phyloP scores from a whole-genome alignment of 2,888 invertebrate species.

The Pasiphila rectangulata region DNA sequence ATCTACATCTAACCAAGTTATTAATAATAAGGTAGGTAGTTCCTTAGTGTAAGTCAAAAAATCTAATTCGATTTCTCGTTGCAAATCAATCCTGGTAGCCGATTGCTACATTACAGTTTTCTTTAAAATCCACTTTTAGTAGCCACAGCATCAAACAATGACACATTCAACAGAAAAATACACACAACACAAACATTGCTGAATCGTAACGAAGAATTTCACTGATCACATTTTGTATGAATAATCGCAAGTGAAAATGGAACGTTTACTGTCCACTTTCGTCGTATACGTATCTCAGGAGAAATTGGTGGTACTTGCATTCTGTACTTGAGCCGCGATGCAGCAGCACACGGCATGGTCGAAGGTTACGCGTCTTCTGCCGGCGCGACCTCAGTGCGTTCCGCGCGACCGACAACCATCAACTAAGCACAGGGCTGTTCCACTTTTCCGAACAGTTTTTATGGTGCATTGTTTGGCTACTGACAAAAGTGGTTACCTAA shows the following conservation, averaged over 20 bases:
- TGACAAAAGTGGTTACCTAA: conserved; percentile 54
- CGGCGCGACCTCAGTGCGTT: conserved; percentile 53
- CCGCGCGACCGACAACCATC: conserved; percentile 61
- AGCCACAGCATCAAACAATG: neutral
- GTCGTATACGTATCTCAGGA: conserved; percentile 1
- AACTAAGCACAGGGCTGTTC: conserved; percentile 71
- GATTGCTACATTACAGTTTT: too few species aligned
- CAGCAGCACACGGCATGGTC: conserved; percentile 71
- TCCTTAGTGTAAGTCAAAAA: neutral
- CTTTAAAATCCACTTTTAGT: neutral
- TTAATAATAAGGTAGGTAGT: too few species aligned
- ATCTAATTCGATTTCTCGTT: neutral
- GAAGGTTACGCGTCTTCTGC: conserved; percentile 52
- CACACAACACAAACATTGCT: conserved; percentile 5
- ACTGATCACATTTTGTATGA: neutral
- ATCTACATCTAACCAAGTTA: too few species aligned
- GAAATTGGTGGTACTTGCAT: conserved; percentile 65
- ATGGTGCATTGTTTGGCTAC: conserved; percentile 66
- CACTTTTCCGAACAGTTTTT: conserved; percentile 58
- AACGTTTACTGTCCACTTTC: conserved; percentile 3
- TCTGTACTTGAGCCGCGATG: conserved; percentile 60
- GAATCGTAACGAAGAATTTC: neutral
- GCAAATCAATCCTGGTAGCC: too few species aligned
- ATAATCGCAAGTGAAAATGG: neutral
- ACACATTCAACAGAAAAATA: neutral